Evolutionary conservation across 2,113 vertebrate genomes (phyloP).

Genomic region (Romanogobio albipinnatus): DNA sequence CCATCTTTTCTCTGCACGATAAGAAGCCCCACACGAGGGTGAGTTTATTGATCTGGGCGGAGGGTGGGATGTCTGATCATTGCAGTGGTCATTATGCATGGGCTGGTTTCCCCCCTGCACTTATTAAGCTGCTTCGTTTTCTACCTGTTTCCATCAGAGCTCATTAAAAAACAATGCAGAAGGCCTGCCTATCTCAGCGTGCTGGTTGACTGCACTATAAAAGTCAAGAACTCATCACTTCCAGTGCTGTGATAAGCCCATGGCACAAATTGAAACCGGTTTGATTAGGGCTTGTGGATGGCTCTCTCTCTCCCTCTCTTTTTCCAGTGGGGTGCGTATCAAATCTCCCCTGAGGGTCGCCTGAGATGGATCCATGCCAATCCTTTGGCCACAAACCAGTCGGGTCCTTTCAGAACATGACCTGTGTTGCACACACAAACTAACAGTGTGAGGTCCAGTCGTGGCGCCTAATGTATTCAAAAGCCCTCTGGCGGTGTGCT

Average conservation of each 20-base stretch:
- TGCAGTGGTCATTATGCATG: conserved; percentile 69
- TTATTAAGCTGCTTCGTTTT: conserved; percentile 60
- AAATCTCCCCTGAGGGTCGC: not conserved
- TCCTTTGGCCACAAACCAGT: conserved; percentile 6
- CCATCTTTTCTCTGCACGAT: conserved; percentile 23
- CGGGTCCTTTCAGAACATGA: conserved; percentile 39
- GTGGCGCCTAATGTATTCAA: conserved; percentile 49
- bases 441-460: conserved; percentile 52
- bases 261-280: conserved; percentile 69
- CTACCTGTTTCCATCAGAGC: conserved; percentile 56
- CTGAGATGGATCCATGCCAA: conserved; percentile 27
- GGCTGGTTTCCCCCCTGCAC: conserved; percentile 58
- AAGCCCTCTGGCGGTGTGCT: conserved; percentile 56
- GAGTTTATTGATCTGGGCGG: conserved; percentile 68
- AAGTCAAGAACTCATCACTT: conserved; percentile 68
- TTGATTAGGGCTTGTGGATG: conserved; percentile 68
- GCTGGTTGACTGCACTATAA: conserved; percentile 68
- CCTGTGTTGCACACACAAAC: conserved; percentile 44
- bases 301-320: conserved; percentile 32
- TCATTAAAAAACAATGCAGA: conserved; percentile 69
- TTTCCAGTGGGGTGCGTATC: conserved; percentile 6
- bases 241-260: conserved; percentile 67
- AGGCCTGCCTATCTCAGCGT: conserved; percentile 57
- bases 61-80: conserved; percentile 64
- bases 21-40: conserved; percentile 23